Evolutionary conservation across 92 coral and sea anemone genomes (phyloP).

Genomic region (Porites lobata): DNA sequence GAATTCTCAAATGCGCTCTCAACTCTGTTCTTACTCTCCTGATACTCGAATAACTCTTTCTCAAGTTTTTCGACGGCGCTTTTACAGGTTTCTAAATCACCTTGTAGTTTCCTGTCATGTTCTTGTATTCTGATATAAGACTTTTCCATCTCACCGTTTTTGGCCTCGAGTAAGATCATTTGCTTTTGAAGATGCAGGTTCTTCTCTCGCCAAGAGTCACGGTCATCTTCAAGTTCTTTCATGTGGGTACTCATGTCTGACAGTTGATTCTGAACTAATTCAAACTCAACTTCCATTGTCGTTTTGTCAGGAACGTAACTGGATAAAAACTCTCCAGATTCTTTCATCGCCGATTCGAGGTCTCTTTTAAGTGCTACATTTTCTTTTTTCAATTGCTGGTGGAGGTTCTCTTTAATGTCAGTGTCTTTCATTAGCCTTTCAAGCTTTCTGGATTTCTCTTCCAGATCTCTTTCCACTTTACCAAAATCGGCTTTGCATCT

Average conservation of each 20-base stretch:
- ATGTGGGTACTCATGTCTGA: slow-evolving; percentile 53
- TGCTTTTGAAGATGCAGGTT: slow-evolving; percentile 85
- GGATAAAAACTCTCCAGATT: slow-evolving; percentile 50
- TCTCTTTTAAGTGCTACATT: slow-evolving; percentile 74
- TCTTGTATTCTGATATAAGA: slow-evolving; percentile 66
- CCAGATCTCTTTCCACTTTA: slow-evolving; percentile 73
- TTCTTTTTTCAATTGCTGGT: slow-evolving; percentile 86
- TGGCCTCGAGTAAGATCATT: slow-evolving; percentile 67
- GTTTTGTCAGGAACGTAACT: slow-evolving; percentile 33
- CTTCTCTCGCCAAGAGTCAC: slow-evolving; percentile 76
- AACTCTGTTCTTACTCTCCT: slow-evolving; percentile 60
- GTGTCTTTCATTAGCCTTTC: slow-evolving; percentile 77
- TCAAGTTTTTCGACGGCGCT: slow-evolving; percentile 76
- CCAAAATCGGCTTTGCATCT: slow-evolving; percentile 71
- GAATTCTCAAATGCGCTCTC: slow-evolving; percentile 77
- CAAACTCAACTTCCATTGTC: slow-evolving; percentile 70
- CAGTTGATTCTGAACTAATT: slow-evolving; percentile 69
- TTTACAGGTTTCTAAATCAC: slow-evolving; percentile 60
- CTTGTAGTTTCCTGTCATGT: slow-evolving; percentile 76
- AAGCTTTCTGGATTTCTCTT: slow-evolving; percentile 72
- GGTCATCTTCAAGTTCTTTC: slow-evolving; percentile 74
- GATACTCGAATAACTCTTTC: slow-evolving; percentile 64
- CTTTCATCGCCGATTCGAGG: slow-evolving; percentile 63
- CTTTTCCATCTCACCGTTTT: slow-evolving; percentile 74
- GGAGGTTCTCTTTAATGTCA: slow-evolving; percentile 59